Evolutionary conservation across 2,888 invertebrate genomes (phyloP).

Genomic region (Apamea anceps): DNA sequence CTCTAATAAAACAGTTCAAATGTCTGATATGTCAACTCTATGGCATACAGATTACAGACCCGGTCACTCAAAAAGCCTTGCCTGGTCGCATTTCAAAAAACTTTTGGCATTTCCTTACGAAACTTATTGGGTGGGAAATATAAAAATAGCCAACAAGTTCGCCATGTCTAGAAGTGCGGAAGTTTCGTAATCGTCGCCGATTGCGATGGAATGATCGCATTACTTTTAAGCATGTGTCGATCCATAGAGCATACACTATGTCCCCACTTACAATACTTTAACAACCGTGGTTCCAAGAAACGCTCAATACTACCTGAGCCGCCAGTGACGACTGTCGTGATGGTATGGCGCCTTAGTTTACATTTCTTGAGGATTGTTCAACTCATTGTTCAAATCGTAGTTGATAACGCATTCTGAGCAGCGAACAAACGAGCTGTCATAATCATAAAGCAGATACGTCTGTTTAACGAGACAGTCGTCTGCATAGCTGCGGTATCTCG

Average conservation of each 20-base stretch:
- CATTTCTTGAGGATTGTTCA: slow-evolving; percentile 16
- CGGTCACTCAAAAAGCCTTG: background rate
- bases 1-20: background rate
- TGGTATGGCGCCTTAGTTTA: slow-evolving; percentile 1
- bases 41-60: background rate
- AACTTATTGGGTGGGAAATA: background rate
- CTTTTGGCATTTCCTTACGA: background rate
- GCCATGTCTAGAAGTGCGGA: background rate
- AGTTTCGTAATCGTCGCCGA: background rate
- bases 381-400: slow-evolving; percentile 32
- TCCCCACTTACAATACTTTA: background rate
- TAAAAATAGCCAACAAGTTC: background rate
- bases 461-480: slow-evolving; percentile 35
- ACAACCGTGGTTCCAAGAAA: background rate
- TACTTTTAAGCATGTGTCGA: background rate
- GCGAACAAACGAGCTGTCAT: slow-evolving; percentile 41
- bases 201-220: background rate
- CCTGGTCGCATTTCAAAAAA: background rate
- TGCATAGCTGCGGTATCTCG: slow-evolving; percentile 28
- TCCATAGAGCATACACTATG: background rate
- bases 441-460: slow-evolving; percentile 49
- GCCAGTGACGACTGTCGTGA: slow-evolving; percentile 11
- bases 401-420: slow-evolving; percentile 29
- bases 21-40: background rate
- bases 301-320: background rate